phyloP scores from a whole-genome alignment of 2,888 invertebrate genomes.

The Cheilosia impressa region DNA sequence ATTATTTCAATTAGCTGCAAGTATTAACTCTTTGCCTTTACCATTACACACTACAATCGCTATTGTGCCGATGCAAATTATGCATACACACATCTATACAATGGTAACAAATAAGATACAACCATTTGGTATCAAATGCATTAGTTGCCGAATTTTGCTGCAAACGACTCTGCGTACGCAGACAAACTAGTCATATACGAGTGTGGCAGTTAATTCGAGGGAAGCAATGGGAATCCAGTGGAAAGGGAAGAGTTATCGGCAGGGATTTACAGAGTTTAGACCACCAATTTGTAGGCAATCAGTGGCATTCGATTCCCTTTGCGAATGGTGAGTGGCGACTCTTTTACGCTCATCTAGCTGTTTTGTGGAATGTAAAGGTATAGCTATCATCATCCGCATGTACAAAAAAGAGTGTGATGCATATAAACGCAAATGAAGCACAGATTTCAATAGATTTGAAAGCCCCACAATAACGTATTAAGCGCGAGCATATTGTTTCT shows the following conservation, averaged over 20 bases:
- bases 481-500: too few relatives aligned
- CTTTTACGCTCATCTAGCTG: slow-evolving; percentile 11
- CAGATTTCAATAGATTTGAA: too few relatives aligned
- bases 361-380: background rate
- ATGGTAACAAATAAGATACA: slow-evolving; percentile 56
- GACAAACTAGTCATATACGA: background rate
- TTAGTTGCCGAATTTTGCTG: slow-evolving; percentile 36
- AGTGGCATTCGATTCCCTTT: slow-evolving; percentile 64
- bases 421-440: too few relatives aligned
- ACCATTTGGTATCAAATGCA: slow-evolving; percentile 49
- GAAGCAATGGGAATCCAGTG: slow-evolving; percentile 38
- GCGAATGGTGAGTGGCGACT: slow-evolving; percentile 16
- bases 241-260: background rate
- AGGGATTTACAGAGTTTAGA: slow-evolving; percentile 44
- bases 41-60: background rate
- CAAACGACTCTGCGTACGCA: slow-evolving; percentile 31
- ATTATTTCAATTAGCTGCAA: slow-evolving; percentile 69
- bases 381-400: too few relatives aligned
- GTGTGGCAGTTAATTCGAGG: slow-evolving; percentile 20
- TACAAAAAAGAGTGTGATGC: too few relatives aligned
- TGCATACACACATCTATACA: slow-evolving; percentile 12
- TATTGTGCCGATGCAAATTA: background rate
- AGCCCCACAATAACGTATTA: too few relatives aligned
- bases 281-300: slow-evolving; percentile 57
- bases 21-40: slow-evolving; percentile 41